These are phyloP conservation scores for Paralvinella palmiformis DNA, from an alignment of 1,140 invertebrate species.

Conservation along the genomic window DNA sequence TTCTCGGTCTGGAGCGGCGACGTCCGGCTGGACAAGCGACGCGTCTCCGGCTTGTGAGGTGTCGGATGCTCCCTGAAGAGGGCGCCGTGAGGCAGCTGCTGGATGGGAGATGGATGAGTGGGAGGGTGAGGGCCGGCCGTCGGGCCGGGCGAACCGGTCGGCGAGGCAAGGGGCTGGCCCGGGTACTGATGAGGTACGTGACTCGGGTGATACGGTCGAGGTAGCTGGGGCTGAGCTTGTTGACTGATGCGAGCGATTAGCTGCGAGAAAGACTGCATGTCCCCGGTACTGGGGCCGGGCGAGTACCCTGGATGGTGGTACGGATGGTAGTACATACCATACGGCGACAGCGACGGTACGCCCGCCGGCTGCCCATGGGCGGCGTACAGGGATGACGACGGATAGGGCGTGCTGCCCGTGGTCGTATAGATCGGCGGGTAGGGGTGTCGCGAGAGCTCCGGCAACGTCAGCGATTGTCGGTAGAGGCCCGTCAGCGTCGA, in stretches of 20 bases:
- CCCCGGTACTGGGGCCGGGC: background rate
- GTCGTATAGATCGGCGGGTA: conserved; percentile 3
- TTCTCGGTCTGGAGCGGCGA: too few species aligned
- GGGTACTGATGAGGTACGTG: conserved; percentile 22
- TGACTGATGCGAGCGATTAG: background rate
- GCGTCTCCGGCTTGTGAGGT: background rate
- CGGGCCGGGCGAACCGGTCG: conserved; percentile 21
- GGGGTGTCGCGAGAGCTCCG: background rate
- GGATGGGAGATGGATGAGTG: conserved; percentile 7
- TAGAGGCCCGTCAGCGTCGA: background rate
- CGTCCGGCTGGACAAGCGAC: too few species aligned
- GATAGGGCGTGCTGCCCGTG: background rate
- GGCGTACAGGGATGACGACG: background rate
- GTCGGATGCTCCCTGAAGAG: conserved; percentile 15
- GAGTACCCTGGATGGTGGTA: background rate
- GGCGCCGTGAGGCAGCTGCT: conserved; percentile 7
- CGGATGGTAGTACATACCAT: background rate
- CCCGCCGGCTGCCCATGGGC: conserved; percentile 34
- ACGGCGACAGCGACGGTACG: background rate
- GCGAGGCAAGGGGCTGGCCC: conserved; percentile 20
- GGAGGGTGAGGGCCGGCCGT: conserved; percentile 7
- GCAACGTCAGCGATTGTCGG: background rate
- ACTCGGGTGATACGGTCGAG: conserved; percentile 28
- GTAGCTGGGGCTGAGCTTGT: conserved; percentile 32
- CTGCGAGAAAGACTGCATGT: conserved; percentile 4